Base-by-base conservation (phyloP, 2,113 vertebrate species). In the Peromyscus polionotus region DNA sequence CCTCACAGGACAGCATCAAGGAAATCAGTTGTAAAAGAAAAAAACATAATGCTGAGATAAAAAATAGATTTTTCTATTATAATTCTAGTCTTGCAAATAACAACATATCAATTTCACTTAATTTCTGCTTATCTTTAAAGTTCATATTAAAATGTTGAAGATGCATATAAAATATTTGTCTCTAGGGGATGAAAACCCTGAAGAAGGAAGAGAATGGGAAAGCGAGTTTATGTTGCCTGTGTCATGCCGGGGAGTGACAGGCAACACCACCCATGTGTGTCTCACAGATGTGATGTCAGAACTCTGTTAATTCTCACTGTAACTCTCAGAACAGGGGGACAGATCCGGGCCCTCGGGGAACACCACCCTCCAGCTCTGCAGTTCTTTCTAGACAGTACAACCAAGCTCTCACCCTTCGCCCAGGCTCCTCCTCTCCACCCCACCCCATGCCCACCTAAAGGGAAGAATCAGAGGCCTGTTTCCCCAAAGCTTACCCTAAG, bases 381-480 rank as follows among this genome's bases (percentile, higher is more conserved):
- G 7, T 65, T 61, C 39, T 84, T 92, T 84, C 63, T 20, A 39
- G 33, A 57, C 4, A 59, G 63, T 57, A 42, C 0, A 36, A 17
- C 42, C 1, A 0, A 63, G 26, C 12, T 8, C 24, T 31, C 1
- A 42, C 39, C 63, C 48, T 68, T 81, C 4, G 0, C 17, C 0
- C 51, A 22, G 9, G 24, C 13, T 80, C 65, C 48, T 14, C 59
- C 42, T 19, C 3, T 3, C 81, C 16, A 48, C 20, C 39, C 36
- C 3, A 1, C 33, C 26, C 51, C 54, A 5, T 13, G 20, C 67
- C n/a, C 4, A 11, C 72, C 57, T 45, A 5, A 36, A 83, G 26
- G 73, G 67, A 90, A 93, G 85, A 91, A 94, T 45, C 83, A 28
- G 67, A 3, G 0, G 42, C 63, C 68, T 84, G 83, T 94, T 94